Conservation (phyloP, 2,888 invertebrate genomes). For the Pachydiplax longipennis region DNA sequence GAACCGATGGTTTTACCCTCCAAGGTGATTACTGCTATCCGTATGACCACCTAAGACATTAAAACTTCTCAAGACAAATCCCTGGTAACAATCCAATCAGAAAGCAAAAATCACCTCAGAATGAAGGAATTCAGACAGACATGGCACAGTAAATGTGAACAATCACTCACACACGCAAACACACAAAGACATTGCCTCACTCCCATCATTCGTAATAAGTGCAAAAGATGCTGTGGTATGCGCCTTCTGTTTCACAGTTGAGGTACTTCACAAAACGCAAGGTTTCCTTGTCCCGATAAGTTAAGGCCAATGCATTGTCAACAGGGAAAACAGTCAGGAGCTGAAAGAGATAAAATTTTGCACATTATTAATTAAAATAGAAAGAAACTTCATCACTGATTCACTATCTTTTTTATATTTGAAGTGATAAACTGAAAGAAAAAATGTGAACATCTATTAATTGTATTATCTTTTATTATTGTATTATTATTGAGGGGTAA, state of each 20-base stretch:
- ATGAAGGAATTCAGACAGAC: neutral
- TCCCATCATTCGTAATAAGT: conserved; percentile 47
- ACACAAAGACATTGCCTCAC: neutral
- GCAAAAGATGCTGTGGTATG: conserved; percentile 45
- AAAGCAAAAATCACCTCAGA: conserved; percentile 21
- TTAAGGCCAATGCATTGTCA: conserved; percentile 61
- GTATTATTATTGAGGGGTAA: too few relatives aligned
- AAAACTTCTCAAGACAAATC: neutral
- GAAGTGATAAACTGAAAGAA: too few relatives aligned
- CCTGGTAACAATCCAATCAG: conserved; percentile 1
- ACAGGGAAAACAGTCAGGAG: conserved; percentile 60
- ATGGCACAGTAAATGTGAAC: conserved; percentile 26
- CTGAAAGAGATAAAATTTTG: conserved; percentile 54
- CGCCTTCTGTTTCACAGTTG: conserved; percentile 54
- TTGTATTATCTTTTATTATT: too few relatives aligned
- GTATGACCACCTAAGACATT: neutral
- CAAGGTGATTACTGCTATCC: neutral
- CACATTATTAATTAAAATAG: neutral
- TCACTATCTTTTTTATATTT: too few relatives aligned
- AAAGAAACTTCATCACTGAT: too few relatives aligned
- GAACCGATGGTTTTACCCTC: neutral
- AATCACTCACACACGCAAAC: conserved; percentile 14
- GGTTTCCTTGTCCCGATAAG: conserved; percentile 60
- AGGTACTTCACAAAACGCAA: conserved; percentile 63
- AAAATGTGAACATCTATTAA: too few relatives aligned